Evolutionary conservation across 2,797 vertebrate genomes (phyloP).

Genomic region (Tangara arthus): DNA sequence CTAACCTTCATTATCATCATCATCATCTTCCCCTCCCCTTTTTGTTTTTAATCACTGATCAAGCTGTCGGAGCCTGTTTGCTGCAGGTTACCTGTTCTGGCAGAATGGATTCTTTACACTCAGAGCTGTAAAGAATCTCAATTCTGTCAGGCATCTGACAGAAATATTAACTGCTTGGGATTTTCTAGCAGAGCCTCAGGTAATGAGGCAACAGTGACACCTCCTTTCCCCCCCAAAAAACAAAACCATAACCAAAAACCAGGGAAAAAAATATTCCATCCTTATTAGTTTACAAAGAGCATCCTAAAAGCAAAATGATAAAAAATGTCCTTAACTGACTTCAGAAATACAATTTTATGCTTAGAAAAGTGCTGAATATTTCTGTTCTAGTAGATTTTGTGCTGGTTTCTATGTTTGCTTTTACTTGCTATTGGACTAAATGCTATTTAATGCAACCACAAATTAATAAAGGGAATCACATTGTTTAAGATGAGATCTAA

Average conservation of each 20-base stretch:
- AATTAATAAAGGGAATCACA: background rate
- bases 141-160: background rate
- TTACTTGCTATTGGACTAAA: background rate
- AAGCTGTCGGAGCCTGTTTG: constrained; percentile 6
- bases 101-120: background rate
- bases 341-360: background rate
- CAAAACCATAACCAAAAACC: background rate
- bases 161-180: background rate
- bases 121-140: background rate
- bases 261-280: background rate
- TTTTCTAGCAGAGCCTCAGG: background rate
- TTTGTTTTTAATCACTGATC: background rate
- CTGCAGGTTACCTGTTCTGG: background rate
- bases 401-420: background rate
- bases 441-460: background rate
- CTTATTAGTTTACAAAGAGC: background rate
- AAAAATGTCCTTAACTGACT: background rate
- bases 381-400: background rate
- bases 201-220: background rate
- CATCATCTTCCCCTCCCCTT: background rate
- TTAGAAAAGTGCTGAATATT: background rate
- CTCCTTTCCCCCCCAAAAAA: accelerated
- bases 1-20: background rate
- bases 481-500: background rate
- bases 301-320: background rate